phyloP scores from a whole-genome alignment of 2,113 vertebrate genomes.

The Callocephalon fimbriatum region DNA sequence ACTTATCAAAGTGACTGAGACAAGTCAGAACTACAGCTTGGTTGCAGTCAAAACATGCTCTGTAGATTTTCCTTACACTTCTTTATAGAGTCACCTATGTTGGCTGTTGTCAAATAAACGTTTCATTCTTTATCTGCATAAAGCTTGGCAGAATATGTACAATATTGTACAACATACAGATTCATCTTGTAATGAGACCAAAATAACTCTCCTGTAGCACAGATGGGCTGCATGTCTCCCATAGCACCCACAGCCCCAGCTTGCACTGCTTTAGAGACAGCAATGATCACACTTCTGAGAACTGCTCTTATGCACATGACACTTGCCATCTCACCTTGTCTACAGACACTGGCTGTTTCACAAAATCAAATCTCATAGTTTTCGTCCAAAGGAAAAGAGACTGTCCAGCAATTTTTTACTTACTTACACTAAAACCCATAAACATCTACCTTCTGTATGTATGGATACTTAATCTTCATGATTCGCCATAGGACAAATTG shows the following conservation, averaged over 20 bases:
- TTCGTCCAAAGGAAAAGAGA: neutral
- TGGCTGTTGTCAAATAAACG: neutral
- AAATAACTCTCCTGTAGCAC: neutral
- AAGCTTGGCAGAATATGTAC: neutral
- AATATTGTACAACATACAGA: neutral
- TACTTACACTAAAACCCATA: rapidly evolving
- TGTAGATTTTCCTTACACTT: neutral
- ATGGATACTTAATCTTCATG: too few relatives aligned
- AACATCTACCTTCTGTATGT: neutral
- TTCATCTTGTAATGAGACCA: neutral
- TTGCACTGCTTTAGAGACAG: neutral
- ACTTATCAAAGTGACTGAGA: neutral
- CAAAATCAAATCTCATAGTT: neutral
- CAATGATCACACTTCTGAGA: neutral
- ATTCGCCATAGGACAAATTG: too few relatives aligned
- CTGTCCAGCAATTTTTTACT: neutral
- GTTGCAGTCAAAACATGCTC: neutral
- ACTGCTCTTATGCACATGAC: rapidly evolving
- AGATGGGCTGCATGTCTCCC: neutral
- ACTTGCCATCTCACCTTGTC: neutral
- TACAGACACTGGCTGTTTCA: neutral
- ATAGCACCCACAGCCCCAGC: neutral
- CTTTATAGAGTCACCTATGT: neutral
- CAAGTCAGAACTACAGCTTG: neutral
- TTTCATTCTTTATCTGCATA: neutral